Percentiles rank a stretch among this genome's conserved stretches.
These are phyloP conservation scores for Falco columbarius DNA, from an alignment of 2,797 vertebrate species.

Conservation along the genomic window DNA sequence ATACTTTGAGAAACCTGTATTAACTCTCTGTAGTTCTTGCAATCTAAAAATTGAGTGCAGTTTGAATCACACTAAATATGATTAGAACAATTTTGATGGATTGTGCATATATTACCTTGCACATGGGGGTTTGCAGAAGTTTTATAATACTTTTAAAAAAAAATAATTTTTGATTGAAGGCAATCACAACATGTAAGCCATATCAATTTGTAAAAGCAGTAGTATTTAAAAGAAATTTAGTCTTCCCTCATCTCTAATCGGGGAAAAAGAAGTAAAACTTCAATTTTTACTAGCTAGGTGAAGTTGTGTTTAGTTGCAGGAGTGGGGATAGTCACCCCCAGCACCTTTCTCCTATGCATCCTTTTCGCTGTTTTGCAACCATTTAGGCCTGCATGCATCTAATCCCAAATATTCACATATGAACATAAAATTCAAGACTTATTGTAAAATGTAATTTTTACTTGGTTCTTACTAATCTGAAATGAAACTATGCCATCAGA, in stretches of 20 bases:
- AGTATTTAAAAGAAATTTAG: background rate
- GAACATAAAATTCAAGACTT: background rate
- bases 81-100: background rate
- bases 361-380: background rate
- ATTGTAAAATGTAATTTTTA: background rate
- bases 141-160: background rate
- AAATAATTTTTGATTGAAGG: background rate
- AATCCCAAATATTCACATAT: fast-evolving
- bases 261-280: background rate
- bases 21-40: background rate
- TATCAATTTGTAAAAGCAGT: background rate
- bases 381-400: background rate
- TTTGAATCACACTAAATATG: background rate
- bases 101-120: background rate
- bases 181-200: background rate
- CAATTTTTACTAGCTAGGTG: background rate
- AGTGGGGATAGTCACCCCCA: background rate
- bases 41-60: background rate
- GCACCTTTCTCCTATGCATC: background rate
- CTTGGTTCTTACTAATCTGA: background rate
- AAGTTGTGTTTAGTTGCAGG: background rate
- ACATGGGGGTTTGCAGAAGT: background rate
- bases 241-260: background rate
- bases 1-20: background rate
- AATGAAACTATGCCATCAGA: background rate